Conservation (phyloP, 2,113 vertebrate species). For the Ageneiosus marmoratus region DNA sequence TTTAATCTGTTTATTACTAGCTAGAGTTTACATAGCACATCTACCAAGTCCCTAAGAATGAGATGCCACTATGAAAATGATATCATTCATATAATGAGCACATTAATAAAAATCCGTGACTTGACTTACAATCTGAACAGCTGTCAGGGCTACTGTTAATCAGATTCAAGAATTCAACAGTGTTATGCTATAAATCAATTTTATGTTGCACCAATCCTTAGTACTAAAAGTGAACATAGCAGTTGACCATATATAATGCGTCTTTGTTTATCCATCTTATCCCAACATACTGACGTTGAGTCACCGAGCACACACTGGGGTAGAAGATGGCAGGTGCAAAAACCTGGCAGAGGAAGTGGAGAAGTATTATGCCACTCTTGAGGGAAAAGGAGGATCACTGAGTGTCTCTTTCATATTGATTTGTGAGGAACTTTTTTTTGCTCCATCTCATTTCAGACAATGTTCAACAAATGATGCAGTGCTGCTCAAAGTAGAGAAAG, state of each 20-base stretch:
- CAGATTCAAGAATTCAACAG: neutral
- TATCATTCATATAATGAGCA: neutral
- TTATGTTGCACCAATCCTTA: neutral
- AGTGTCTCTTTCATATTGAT: neutral
- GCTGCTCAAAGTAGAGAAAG: neutral
- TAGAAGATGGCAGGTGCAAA: slow-evolving; percentile 22
- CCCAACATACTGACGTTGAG: slow-evolving; percentile 21
- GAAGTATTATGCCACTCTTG: slow-evolving; percentile 11
- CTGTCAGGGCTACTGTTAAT: neutral
- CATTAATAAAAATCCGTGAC: neutral
- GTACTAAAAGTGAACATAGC: neutral
- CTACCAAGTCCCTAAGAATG: neutral
- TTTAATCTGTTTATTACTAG: neutral
- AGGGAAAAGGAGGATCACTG: neutral
- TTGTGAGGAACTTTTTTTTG: neutral
- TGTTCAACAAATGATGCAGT: slow-evolving; percentile 16
- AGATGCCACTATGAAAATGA: neutral
- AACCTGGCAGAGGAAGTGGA: slow-evolving; percentile 19
- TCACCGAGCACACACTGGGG: slow-evolving; percentile 4
- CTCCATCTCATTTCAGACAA: neutral
- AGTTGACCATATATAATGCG: neutral
- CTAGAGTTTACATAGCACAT: neutral
- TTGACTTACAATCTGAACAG: neutral
- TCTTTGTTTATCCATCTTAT: slow-evolving; percentile 20
- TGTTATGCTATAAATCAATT: neutral